These are phyloP conservation scores for Drosophila picticornis DNA, from an alignment of 2,888 invertebrate species.

Conservation along the genomic window DNA sequence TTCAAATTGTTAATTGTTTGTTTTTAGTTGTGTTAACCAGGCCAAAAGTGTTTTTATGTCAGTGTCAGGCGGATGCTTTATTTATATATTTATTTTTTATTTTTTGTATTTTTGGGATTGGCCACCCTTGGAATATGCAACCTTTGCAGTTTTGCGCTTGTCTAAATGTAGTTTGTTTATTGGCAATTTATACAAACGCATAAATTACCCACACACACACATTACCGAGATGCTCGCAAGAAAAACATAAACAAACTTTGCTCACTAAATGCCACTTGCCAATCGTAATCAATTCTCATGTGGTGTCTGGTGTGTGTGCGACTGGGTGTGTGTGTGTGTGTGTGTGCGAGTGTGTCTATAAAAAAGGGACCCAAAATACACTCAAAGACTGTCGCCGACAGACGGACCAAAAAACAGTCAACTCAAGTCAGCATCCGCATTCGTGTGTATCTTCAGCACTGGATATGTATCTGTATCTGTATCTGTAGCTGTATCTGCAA, in stretches of 20 bases:
- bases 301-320: constrained; percentile 30
- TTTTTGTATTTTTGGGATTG: not conserved
- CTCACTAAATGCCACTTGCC: constrained; percentile 81
- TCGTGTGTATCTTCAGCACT: constrained; percentile 28
- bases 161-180: constrained; percentile 69
- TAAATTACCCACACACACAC: constrained; percentile 64
- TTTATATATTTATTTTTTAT: not conserved
- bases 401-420: constrained; percentile 43
- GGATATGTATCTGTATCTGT: constrained; percentile 16
- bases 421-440: constrained; percentile 56
- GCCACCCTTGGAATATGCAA: constrained; percentile 45
- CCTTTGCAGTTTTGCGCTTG: constrained; percentile 62
- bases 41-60: constrained; percentile 39
- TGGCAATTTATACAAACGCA: constrained; percentile 77
- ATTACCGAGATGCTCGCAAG: constrained; percentile 16
- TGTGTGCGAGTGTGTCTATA: constrained; percentile 55
- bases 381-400: constrained; percentile 38
- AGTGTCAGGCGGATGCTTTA: constrained; percentile 18
- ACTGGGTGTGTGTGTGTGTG: constrained; percentile 22
- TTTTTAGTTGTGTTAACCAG: constrained; percentile 73
- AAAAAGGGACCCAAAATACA: constrained; percentile 60
- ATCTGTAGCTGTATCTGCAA: constrained; percentile 37
- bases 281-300: constrained; percentile 78
- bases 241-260: constrained; percentile 75
- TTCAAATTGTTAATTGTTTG: constrained; percentile 58